Evolutionary conservation across 2,113 vertebrate genomes (phyloP), one percentile per base, ranked within the genome.

Genomic region (Siniperca chuatsi): DNA sequence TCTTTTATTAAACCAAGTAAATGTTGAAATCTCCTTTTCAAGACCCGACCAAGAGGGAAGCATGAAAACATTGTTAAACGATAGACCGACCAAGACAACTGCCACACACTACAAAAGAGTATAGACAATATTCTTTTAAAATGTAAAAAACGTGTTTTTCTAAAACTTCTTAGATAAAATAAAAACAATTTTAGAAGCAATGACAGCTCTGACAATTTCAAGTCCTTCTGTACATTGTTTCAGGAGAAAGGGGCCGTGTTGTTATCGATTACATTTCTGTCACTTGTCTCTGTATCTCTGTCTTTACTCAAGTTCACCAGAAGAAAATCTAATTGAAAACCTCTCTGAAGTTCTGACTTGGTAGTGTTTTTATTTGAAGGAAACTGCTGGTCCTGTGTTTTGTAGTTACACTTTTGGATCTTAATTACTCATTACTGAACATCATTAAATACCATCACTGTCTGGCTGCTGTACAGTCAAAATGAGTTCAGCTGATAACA

Each of bases 401-500:
- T 67, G n/a, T 46, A 8, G 9, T 42, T 64, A 10, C 4, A 6
- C 12, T 29, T 44, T 10, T 42, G 33, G 55, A 61, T 52, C 50
- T 71, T 25, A 25, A 25, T 55, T 55, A 64, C 33, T 23, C 11
- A 29, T 57, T 20, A 71, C 25, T 25, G 37, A 67, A 68, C 10
- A 0, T 57, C 20, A 44, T 70, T 48, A 55, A 66, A 72, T 35
- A 10, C 15, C 35, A 21, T 64, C 25, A 25, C 62, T 0, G 33
- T 58, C 46, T 69, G 60, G 35, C 54, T 78, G 20, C 60, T 42
- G 84, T 25, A 40, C 55, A 54, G 25, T 70, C n/a, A 48, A 18
- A 72, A 55, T 64, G 4, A 70, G 50, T 70, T 76, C 46, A 75
- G 44, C 82, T 80, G 79, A 83, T 78, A 37, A 46, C 37, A 65